Evolutionary conservation across 2,113 vertebrate genomes (phyloP), one percentile per base, ranked within the genome.

Genomic region (Epinephelus lanceolatus): DNA sequence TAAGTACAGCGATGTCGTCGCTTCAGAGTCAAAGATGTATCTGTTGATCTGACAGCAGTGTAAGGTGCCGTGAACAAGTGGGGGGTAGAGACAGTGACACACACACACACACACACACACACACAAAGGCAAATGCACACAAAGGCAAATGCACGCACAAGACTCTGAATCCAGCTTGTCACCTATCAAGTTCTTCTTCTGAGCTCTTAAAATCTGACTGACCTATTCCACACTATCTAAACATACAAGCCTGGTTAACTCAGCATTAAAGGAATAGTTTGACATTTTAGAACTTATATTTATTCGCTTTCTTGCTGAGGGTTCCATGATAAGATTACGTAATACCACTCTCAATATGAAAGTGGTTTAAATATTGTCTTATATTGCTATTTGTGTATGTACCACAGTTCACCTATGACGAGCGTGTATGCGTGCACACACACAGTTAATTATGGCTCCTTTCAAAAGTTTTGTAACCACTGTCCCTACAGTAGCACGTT

Each of bases 41-140:
- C 90, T 92, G 92, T 42, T 69, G 67, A 92, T 91, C 88, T 84
- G 78, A 62, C 33, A 57, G 57, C 47, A 33, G 68, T 40, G 78
- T 66, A 21, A 78, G 55, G 75, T 79, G 84, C 78, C 63, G 40
- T 61, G 80, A 81, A 63, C 23, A 80, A 59, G 71, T 13, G 59
- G 60, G 45, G 61, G 69, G 80, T 40, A 51, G 25, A 63, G 25
- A 63, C 12, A 68, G 73, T 37, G 61, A 67, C 68, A 68, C 62
- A 13, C 42, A 42, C 70, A 57, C 49, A 59, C 69, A 75, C 66
- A 27, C 11, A 19, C 40, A n/a, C 37, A 12, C 57, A 65, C 51
- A 80, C 33, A 62, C 59, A 59, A n/a, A n/a, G n/a, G n/a, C n/a
- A n/a, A n/a, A n/a, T n/a, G n/a, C 83, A 30, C 49, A 73, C 71